phyloP scores from a whole-genome alignment of 2,888 invertebrate species.

The Andrena dorsata region DNA sequence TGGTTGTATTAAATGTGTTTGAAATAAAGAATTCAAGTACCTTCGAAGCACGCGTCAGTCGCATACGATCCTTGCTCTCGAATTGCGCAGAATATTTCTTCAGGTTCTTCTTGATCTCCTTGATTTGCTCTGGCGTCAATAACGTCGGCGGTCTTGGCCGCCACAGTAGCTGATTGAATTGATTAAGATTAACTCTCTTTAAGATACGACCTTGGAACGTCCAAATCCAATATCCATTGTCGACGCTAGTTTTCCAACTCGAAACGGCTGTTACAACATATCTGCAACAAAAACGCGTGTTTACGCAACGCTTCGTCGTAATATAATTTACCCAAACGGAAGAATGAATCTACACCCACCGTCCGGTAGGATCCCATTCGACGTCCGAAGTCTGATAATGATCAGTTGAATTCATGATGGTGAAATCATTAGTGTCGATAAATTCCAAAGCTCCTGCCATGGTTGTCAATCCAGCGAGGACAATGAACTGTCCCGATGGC shows the following conservation, averaged over 20 bases:
- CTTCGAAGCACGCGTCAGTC: slow-evolving; percentile 96
- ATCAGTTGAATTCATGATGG: slow-evolving; percentile 97
- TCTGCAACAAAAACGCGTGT: slow-evolving; percentile 61
- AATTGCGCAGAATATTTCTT: slow-evolving; percentile 98
- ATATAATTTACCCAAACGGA: background rate
- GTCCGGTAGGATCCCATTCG: slow-evolving; percentile 99
- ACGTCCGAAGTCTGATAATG: slow-evolving; percentile 98
- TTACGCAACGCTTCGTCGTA: slow-evolving; percentile 3
- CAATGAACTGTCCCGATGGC: slow-evolving; percentile 97
- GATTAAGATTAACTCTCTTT: slow-evolving; percentile 94
- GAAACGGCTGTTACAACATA: slow-evolving; percentile 98
- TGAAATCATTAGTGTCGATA: slow-evolving; percentile 97
- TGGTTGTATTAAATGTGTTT: background rate
- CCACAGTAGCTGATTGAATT: slow-evolving; percentile 98
- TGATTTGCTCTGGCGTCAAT: slow-evolving; percentile 93
- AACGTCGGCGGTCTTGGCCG: slow-evolving; percentile 96
- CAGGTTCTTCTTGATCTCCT: slow-evolving; percentile 98
- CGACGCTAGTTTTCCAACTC: slow-evolving; percentile 97
- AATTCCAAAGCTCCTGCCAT: slow-evolving; percentile 97
- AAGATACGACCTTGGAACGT: slow-evolving; percentile 96
- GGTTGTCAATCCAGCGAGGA: slow-evolving; percentile 94
- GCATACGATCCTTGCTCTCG: slow-evolving; percentile 97
- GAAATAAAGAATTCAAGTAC: slow-evolving; percentile 78
- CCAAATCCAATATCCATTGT: slow-evolving; percentile 97
- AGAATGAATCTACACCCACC: slow-evolving; percentile 82